Percentiles rank a stretch among this genome's conserved stretches.
Evolutionary conservation across 1,140 invertebrate species (phyloP).

Genomic region (Leptopilina clavipes): DNA sequence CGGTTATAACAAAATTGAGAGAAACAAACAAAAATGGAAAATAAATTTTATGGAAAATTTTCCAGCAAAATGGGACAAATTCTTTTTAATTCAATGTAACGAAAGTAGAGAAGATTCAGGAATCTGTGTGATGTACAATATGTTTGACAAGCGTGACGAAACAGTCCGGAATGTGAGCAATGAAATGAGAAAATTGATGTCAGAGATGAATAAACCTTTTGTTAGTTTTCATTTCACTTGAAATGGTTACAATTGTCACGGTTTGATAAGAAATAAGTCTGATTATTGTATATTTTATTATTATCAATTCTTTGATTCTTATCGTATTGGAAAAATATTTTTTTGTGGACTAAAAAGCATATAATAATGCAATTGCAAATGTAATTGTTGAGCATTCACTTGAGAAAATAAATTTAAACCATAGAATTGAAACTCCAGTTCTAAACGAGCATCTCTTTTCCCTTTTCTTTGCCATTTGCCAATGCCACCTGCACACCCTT

Average conservation of each 20-base stretch:
- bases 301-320: no score
- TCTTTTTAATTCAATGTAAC: no score
- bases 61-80: no score
- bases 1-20: no score
- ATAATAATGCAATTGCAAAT: background rate
- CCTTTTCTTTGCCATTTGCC: slow-evolving; percentile 23
- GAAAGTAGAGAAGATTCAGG: no score
- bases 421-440: background rate
- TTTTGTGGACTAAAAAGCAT: no score
- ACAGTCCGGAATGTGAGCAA: slow-evolving; percentile 65
- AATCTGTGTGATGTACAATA: no score
- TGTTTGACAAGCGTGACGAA: slow-evolving; percentile 55
- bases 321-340: no score
- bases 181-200: slow-evolving; percentile 56
- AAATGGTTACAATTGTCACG: slow-evolving; percentile 60
- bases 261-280: background rate
- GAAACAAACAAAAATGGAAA: no score
- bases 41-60: no score
- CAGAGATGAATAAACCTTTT: slow-evolving; percentile 60
- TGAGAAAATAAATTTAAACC: background rate
- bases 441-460: background rate
- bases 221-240: slow-evolving; percentile 62
- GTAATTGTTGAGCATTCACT: background rate
- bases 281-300: no score
- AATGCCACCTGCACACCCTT: slow-evolving; percentile 31